Evolutionary conservation across 1,140 invertebrate genomes (phyloP).

Genomic region (Oppia nitens): DNA sequence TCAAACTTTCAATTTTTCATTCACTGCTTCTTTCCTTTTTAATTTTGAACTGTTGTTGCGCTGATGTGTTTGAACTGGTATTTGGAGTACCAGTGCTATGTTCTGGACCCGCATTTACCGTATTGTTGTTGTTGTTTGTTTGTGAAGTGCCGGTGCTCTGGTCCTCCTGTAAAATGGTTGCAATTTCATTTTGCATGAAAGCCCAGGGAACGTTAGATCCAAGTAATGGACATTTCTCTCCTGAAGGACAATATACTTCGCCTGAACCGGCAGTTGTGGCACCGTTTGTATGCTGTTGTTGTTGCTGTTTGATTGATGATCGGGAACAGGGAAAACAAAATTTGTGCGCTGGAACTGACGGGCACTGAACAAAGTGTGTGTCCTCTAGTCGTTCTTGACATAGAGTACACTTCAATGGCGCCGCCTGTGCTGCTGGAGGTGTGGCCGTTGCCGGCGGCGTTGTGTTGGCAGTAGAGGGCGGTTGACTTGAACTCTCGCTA

Average conservation of each 20-base stretch:
- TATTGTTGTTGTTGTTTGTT: background rate
- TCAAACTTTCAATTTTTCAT: too few species aligned
- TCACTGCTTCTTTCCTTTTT: constrained; percentile 9
- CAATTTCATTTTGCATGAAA: constrained; percentile 98
- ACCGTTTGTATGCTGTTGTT: constrained; percentile 55
- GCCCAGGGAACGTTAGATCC: constrained; percentile 97
- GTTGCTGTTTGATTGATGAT: constrained; percentile 27
- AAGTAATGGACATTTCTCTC: constrained; percentile 83
- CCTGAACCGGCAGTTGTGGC: constrained; percentile 39
- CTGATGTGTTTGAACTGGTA: background rate
- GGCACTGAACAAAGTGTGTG: constrained; percentile 98
- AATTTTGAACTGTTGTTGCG: constrained; percentile 8
- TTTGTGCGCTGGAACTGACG: constrained; percentile 90
- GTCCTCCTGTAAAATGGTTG: constrained; percentile 84
- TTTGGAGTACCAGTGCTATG: background rate
- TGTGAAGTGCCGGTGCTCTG: background rate
- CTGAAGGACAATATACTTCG: constrained; percentile 75
- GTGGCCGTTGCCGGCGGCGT: constrained; percentile 5
- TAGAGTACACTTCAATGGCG: constrained; percentile 65
- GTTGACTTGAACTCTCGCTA: background rate
- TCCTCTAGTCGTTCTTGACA: constrained; percentile 95
- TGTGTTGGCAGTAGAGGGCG: background rate
- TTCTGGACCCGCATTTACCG: too few species aligned
- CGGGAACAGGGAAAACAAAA: constrained; percentile 47
- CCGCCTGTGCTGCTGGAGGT: constrained; percentile 22